Evolutionary conservation across 2,797 vertebrate genomes (phyloP), one percentile per base, ranked within the genome.

Genomic region (Sebastes wilsoni): DNA sequence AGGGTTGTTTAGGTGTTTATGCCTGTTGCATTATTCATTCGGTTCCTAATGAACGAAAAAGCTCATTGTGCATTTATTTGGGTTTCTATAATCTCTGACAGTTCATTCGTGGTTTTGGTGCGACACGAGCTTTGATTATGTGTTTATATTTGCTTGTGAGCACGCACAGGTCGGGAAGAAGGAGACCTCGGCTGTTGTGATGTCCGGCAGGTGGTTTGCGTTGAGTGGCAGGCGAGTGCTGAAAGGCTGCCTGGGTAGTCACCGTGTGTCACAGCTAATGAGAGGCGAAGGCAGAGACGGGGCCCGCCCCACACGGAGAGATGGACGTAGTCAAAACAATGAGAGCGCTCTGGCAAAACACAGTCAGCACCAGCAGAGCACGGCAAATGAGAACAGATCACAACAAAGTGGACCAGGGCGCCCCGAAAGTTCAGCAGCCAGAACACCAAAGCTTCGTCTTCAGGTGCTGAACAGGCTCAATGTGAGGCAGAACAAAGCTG

Each of bases 271-370:
- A 77, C 56, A 55, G 76, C 71, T 92, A 89, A 93, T 85, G 68
- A 83, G 65, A 90, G 27, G 66, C 23, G 68, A 87, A 85, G 72
- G 82, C 75, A 72, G 66, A 74, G 81, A 78, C 8, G 30, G 34
- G 46, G 34, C 34, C 60, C 14, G 14, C 84, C 82, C 67, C 84
- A 80, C 83, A 81, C 56, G 23, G 56, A 87, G 66, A 83, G 72
- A 78, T 18, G 49, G 58, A 82, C 28, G 4, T 61, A 89, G 90
- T 88, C 86, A 88, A 91, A 92, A 91, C 87, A 89, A 36, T 10
- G 69, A 79, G 56, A 71, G 54, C 9, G 54, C 20, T 46, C 65
- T n/a, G 20, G 70, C 23, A 82, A 85, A 88, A 89, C 85, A 72
- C 36, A n/a, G 79, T 9, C 72, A 75, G 77, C 75, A 72, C 66